Percentiles rank a stretch among this genome's conserved stretches.
These are phyloP conservation scores for Neosalanx taihuensis DNA, from an alignment of 2,797 vertebrate species.

Conservation along the genomic window DNA sequence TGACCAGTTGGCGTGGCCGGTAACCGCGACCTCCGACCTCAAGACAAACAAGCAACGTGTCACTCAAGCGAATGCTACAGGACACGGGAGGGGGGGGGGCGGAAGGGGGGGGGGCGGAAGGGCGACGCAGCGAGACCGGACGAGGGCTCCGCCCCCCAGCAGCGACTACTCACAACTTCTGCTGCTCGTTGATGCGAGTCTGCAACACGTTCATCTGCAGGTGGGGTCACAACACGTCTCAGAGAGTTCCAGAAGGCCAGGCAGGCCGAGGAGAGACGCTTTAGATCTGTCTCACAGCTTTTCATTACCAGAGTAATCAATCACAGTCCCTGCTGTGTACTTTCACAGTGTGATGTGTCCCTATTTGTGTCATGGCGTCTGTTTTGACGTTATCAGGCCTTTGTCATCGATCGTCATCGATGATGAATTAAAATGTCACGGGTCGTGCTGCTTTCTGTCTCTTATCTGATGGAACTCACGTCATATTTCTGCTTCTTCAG, in stretches of 20 bases:
- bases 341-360: neutral
- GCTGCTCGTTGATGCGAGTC: constrained; percentile 67
- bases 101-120: no score
- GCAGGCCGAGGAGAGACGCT: neutral
- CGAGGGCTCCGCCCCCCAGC: constrained; percentile 41
- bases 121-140: constrained; percentile 50
- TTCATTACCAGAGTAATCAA: neutral
- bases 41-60: neutral
- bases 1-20: constrained; percentile 15
- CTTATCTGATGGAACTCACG: constrained; percentile 53
- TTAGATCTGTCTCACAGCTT: neutral
- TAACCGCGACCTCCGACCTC: neutral
- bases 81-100: no score
- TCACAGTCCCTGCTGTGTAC: neutral
- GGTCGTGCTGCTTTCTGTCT: neutral
- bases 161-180: constrained; percentile 70
- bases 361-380: neutral
- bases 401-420: neutral
- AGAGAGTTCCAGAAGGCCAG: constrained; percentile 31
- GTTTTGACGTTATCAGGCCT: neutral
- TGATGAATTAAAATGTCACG: neutral
- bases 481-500: constrained; percentile 78
- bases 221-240: constrained; percentile 42
- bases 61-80: constrained; percentile 9
- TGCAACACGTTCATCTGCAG: constrained; percentile 69